Percentiles rank a stretch among this genome's conserved stretches.
phyloP scores from a whole-genome alignment of 2,888 invertebrate species.

The Standfussiana lucernea region DNA sequence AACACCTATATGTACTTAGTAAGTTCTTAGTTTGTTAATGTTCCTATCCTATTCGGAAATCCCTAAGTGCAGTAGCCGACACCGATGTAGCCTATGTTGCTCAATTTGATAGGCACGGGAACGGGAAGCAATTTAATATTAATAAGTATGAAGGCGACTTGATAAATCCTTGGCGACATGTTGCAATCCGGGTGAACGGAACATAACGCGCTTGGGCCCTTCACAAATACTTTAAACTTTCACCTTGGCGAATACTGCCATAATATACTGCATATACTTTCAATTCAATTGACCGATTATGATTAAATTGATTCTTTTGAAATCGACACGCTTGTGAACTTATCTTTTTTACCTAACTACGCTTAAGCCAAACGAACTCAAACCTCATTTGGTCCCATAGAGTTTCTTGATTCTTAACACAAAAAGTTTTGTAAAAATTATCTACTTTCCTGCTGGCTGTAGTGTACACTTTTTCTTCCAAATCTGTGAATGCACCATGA shows the following conservation, averaged over 20 bases:
- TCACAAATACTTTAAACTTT: slow-evolving; percentile 38
- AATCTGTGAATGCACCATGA: neutral
- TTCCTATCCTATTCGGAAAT: slow-evolving; percentile 5
- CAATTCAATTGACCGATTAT: neutral
- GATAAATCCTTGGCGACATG: slow-evolving; percentile 68
- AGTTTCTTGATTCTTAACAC: neutral
- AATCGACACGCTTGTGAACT: neutral
- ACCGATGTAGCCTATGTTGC: slow-evolving; percentile 9
- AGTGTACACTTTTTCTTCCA: too few species aligned
- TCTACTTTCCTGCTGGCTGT: neutral
- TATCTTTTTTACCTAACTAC: neutral
- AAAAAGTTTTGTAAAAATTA: neutral
- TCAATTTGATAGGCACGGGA: slow-evolving; percentile 13
- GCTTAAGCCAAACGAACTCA: neutral
- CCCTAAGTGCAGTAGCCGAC: neutral
- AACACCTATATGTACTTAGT: neutral
- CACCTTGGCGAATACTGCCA: slow-evolving; percentile 5
- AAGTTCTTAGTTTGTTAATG: neutral
- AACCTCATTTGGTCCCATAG: neutral
- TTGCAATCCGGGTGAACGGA: slow-evolving; percentile 69
- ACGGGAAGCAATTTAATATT: slow-evolving; percentile 33
- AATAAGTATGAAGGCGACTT: slow-evolving; percentile 37
- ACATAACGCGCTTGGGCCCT: slow-evolving; percentile 59
- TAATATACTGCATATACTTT: neutral
- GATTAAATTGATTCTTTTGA: slow-evolving; percentile 2